Conservation (phyloP, 2,888 invertebrate species). For the Dryobotodes eremita region DNA sequence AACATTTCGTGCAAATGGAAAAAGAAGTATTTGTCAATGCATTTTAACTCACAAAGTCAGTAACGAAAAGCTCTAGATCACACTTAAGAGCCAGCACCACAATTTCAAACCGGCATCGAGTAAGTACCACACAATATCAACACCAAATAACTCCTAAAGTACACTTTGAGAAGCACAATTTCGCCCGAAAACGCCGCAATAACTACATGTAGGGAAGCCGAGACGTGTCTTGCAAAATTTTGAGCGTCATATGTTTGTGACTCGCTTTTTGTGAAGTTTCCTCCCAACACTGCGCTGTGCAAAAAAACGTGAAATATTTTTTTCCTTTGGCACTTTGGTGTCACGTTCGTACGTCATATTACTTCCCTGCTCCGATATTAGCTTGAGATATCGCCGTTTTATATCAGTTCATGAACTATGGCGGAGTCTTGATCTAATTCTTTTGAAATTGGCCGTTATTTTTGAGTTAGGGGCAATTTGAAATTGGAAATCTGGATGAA, state of each 20-base stretch:
- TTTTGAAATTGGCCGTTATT: slow-evolving; percentile 48
- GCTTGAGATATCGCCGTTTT: slow-evolving; percentile 65
- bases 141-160: slow-evolving; percentile 45
- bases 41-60: not conserved
- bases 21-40: not conserved
- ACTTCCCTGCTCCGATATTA: slow-evolving; percentile 56
- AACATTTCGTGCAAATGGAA: not conserved
- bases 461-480: slow-evolving; percentile 52
- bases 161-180: slow-evolving; percentile 46
- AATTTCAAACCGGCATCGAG: slow-evolving; percentile 25
- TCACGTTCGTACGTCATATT: slow-evolving; percentile 73
- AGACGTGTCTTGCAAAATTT: slow-evolving; percentile 77
- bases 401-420: slow-evolving; percentile 59
- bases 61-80: slow-evolving; percentile 11
- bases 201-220: slow-evolving; percentile 50
- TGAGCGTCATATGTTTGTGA: slow-evolving; percentile 77
- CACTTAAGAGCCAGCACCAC: slow-evolving; percentile 8
- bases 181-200: slow-evolving; percentile 46
- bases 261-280: slow-evolving; percentile 68
- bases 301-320: slow-evolving; percentile 75
- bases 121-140: slow-evolving; percentile 41
- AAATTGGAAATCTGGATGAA: slow-evolving; percentile 28
- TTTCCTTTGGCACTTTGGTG: slow-evolving; percentile 69
- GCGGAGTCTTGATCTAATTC: slow-evolving; percentile 53
- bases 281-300: slow-evolving; percentile 55